These are phyloP conservation scores for Pseudanteris insignis DNA, from an alignment of 2,888 invertebrate species.

Conservation along the genomic window DNA sequence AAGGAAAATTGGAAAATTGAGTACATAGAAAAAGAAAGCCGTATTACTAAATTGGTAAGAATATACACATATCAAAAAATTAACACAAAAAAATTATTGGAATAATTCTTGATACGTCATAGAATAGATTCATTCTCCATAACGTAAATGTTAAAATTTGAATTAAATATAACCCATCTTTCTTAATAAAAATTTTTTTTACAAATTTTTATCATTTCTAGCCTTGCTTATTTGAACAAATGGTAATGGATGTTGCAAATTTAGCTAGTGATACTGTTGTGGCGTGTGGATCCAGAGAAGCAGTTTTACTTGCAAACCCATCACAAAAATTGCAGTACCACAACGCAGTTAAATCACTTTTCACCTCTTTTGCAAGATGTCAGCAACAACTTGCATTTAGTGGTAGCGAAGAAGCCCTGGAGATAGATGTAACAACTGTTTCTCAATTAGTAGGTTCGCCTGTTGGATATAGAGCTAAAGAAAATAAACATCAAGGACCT, in stretches of 20 bases:
- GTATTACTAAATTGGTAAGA: conserved; percentile 81
- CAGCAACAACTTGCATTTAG: conserved; percentile 78
- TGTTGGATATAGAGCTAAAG: conserved; percentile 63
- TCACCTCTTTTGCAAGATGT: conserved; percentile 68
- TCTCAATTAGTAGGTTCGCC: conserved; percentile 75
- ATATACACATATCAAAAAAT: no score
- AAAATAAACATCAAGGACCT: conserved; percentile 58
- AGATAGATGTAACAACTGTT: conserved; percentile 69
- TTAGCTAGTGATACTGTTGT: conserved; percentile 76
- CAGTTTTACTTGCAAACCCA: conserved; percentile 69
- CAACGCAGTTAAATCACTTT: conserved; percentile 59
- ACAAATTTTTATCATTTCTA: no score
- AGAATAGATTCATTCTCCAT: no score
- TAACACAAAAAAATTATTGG: no score
- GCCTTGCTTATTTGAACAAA: conserved; percentile 78
- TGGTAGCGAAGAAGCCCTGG: conserved; percentile 73
- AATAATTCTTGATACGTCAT: background rate
- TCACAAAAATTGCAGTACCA: conserved; percentile 61
- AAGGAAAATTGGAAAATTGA: conserved; percentile 89
- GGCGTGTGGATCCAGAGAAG: conserved; percentile 76
- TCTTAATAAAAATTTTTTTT: no score
- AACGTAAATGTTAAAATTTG: no score
- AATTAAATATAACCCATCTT: no score
- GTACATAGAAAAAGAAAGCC: conserved; percentile 83
- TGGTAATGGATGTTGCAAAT: conserved; percentile 78